Conservation (phyloP, 2,113 vertebrate species). For the Proterorhinus semilunaris region DNA sequence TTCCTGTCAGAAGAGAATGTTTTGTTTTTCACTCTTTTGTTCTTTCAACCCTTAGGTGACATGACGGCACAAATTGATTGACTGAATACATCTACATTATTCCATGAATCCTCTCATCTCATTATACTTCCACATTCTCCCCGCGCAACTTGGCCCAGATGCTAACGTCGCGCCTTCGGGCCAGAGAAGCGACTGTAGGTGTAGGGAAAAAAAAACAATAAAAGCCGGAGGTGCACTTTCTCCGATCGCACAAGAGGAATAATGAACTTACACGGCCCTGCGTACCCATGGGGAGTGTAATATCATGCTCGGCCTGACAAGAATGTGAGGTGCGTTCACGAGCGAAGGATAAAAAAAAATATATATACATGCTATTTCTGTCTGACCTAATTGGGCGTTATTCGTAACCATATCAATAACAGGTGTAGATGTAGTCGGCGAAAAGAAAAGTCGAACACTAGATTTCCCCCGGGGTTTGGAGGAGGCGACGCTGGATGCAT, state of each 20-base stretch:
- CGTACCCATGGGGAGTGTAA: conserved; percentile 62
- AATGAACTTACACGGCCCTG: conserved; percentile 70
- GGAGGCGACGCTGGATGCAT: background rate
- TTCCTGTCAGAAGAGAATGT: too few species aligned
- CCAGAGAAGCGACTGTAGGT: conserved; percentile 59
- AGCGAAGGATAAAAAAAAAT: conserved; percentile 36
- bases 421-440: conserved; percentile 42
- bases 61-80: too few species aligned
- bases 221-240: conserved; percentile 61
- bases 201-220: conserved; percentile 47
- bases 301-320: conserved; percentile 68
- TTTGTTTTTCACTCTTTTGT: too few species aligned
- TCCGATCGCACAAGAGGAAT: conserved; percentile 55
- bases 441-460: conserved; percentile 46
- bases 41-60: too few species aligned
- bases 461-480: conserved; percentile 27
- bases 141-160: conserved; percentile 40
- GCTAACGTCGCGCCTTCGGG: conserved; percentile 48
- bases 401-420: conserved; percentile 53
- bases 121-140: conserved; percentile 42
- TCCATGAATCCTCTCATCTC: conserved; percentile 16
- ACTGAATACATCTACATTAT: too few species aligned
- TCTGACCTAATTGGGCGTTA: conserved; percentile 76
- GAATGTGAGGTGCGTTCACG: conserved; percentile 52
- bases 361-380: conserved; percentile 69